These are phyloP conservation scores for Microdon myrmicae DNA, from an alignment of 2,888 invertebrate species.

Conservation along the genomic window DNA sequence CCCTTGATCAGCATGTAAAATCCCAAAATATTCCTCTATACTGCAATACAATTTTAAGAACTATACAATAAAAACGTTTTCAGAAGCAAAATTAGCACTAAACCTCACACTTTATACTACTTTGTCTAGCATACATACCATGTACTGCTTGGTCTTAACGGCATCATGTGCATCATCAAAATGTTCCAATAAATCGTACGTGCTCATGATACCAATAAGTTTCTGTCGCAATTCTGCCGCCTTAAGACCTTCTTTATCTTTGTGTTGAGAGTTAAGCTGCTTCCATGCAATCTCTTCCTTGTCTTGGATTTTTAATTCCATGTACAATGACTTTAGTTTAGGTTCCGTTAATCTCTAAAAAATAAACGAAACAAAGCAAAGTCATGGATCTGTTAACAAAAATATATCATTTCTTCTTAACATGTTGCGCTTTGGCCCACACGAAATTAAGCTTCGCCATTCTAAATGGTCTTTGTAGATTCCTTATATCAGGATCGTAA, in stretches of 20 bases:
- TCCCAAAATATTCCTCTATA: too few relatives aligned
- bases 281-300: conserved; percentile 90
- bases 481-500: conserved; percentile 72
- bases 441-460: conserved; percentile 90
- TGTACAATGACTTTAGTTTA: conserved; percentile 85
- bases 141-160: conserved; percentile 64
- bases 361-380: conserved; percentile 3
- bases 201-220: conserved; percentile 82
- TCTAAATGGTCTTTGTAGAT: conserved; percentile 84
- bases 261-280: conserved; percentile 81
- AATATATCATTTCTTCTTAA: conserved; percentile 59
- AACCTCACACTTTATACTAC: too few relatives aligned
- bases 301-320: conserved; percentile 90
- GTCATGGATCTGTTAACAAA: background rate
- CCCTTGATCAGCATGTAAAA: too few relatives aligned
- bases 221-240: conserved; percentile 84
- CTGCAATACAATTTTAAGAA: conserved; percentile 1
- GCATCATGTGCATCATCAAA: conserved; percentile 77
- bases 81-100: background rate
- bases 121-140: too few relatives aligned
- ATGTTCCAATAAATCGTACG: conserved; percentile 82
- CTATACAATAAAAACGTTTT: background rate
- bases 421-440: conserved; percentile 91
- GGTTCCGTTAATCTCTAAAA: conserved; percentile 79
- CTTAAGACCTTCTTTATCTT: conserved; percentile 86